These are phyloP conservation scores for Tenrec ecaudatus DNA, from an alignment of 2,113 vertebrate genomes.

Conservation along the genomic window DNA sequence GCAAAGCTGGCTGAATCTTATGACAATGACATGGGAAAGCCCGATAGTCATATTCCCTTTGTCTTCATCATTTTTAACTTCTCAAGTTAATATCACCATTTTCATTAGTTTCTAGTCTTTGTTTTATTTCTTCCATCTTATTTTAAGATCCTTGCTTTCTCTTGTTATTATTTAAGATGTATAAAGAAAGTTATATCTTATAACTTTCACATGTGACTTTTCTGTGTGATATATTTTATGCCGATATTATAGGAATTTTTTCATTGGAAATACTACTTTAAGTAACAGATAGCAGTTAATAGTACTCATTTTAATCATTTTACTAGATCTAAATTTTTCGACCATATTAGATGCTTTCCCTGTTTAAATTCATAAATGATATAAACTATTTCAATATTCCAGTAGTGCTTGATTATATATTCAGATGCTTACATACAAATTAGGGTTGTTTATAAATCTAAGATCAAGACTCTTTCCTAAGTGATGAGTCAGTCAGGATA, in stretches of 20 bases:
- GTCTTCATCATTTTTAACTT: conserved; percentile 22
- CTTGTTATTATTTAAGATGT: conserved; percentile 39
- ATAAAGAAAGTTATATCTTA: conserved; percentile 19
- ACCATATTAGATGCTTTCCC: not conserved
- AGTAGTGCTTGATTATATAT: too few species aligned
- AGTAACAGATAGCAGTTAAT: conserved; percentile 9
- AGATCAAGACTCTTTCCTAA: not conserved
- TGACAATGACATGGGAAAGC: conserved; percentile 24
- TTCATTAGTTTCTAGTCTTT: conserved; percentile 41
- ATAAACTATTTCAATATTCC: too few species aligned
- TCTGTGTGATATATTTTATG: conserved; percentile 22
- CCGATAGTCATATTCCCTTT: conserved; percentile 40
- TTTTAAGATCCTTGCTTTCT: not conserved
- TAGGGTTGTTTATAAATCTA: too few species aligned
- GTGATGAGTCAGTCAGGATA: not conserved
- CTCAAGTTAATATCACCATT: conserved; percentile 24
- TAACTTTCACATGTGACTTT: conserved; percentile 29
- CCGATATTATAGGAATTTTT: conserved; percentile 3
- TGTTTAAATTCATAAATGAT: conserved; percentile 13
- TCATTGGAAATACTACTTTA: conserved; percentile 29
- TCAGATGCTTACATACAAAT: too few species aligned
- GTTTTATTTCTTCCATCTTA: conserved; percentile 44
- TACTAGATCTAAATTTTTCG: conserved; percentile 19
- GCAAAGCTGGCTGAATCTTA: conserved; percentile 48
- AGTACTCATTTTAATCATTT: conserved; percentile 24